Conservation (phyloP, 2,888 invertebrate species). For the Nemoura dubitans region DNA sequence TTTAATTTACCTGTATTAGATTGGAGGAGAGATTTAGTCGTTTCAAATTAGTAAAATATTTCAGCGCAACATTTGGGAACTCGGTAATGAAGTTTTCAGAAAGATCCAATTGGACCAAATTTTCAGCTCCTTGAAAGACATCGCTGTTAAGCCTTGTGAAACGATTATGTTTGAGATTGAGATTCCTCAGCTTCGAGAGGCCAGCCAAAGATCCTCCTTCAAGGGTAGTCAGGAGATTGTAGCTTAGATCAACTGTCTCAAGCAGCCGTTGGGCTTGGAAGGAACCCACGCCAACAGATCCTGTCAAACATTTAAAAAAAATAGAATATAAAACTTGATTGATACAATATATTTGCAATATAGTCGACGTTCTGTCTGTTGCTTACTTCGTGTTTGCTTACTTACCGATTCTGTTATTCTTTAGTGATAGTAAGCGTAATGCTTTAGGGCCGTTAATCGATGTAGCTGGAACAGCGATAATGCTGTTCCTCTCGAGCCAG, state of each 20-base stretch:
- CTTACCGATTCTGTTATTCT: conserved; percentile 84
- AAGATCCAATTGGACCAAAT: conserved; percentile 81
- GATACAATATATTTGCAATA: no score
- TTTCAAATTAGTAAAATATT: conserved; percentile 73
- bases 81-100: conserved; percentile 86
- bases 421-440: conserved; percentile 76
- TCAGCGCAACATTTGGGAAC: conserved; percentile 81
- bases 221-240: conserved; percentile 78
- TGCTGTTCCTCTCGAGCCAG: conserved; percentile 81
- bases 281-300: conserved; percentile 71
- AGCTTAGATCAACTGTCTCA: conserved; percentile 80
- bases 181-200: conserved; percentile 71
- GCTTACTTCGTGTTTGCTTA: conserved; percentile 44
- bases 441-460: conserved; percentile 84
- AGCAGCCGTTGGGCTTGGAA: conserved; percentile 76
- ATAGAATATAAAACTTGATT: conserved; percentile 43
- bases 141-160: conserved; percentile 84
- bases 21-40: conserved; percentile 85
- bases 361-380: no score
- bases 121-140: conserved; percentile 79
- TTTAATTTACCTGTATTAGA: conserved; percentile 74
- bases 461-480: conserved; percentile 77
- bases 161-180: conserved; percentile 81
- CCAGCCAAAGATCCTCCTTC: conserved; percentile 80
- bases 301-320: conserved; percentile 64